These are phyloP conservation scores for Pipistrellus pipistrellus DNA, from an alignment of 2,797 vertebrate species.

Conservation along the genomic window DNA sequence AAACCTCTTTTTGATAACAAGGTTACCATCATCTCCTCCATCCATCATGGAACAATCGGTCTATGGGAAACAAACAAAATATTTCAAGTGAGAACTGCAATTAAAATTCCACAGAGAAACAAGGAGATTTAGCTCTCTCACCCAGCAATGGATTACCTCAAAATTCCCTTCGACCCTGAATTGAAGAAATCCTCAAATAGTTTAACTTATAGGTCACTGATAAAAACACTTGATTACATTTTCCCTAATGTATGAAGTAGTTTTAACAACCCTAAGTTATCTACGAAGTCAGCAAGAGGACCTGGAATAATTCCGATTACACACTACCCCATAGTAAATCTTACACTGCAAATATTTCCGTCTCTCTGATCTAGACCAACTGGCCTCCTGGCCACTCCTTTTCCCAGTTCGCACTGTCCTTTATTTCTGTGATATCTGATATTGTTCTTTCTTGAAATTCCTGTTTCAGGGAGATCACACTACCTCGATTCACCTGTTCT, in stretches of 20 bases:
- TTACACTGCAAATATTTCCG: neutral
- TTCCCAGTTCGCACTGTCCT: neutral
- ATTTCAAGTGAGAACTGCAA: neutral
- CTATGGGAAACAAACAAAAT: conserved; percentile 57
- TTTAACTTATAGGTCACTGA: neutral
- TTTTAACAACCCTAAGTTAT: conserved; percentile 12
- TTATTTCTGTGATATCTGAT: neutral
- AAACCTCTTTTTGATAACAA: conserved; percentile 95
- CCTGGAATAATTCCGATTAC: neutral
- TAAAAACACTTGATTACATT: neutral
- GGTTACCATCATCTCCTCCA: conserved; percentile 91
- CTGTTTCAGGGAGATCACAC: neutral
- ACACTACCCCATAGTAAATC: neutral
- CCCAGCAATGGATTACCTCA: neutral
- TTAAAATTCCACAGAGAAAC: conserved; percentile 57
- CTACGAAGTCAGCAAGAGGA: neutral
- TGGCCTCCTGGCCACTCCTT: neutral
- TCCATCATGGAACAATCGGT: conserved; percentile 90
- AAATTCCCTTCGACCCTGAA: conserved; percentile 44
- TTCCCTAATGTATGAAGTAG: neutral
- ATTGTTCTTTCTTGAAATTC: neutral
- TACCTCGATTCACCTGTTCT: neutral
- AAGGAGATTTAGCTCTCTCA: neutral
- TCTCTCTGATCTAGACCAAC: neutral
- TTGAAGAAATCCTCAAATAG: neutral